phyloP scores from a whole-genome alignment of 2,797 vertebrate species.

The Calcarius lapponicus region DNA sequence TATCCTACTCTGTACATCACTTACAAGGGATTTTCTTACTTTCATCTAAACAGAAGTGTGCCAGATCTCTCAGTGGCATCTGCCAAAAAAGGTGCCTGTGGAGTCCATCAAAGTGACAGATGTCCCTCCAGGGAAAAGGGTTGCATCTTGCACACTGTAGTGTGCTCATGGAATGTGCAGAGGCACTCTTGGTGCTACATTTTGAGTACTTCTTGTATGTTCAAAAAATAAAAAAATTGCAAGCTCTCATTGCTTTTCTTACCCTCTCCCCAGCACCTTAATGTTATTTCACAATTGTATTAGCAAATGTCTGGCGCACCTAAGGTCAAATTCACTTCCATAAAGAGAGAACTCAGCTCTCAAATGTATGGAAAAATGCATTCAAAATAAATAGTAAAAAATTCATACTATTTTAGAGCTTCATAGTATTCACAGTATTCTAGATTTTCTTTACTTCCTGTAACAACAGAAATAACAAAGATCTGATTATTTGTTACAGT shows the following conservation, averaged over 20 bases:
- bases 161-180: not conserved
- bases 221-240: not conserved
- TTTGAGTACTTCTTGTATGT: not conserved
- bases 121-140: constrained; percentile 10
- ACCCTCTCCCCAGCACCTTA: not conserved
- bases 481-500: not conserved
- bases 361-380: not conserved
- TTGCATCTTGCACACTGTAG: not conserved
- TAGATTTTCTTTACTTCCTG: not conserved
- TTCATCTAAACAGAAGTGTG: constrained; percentile 9
- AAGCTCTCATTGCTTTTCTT: not conserved
- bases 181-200: not conserved
- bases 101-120: constrained; percentile 63
- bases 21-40: not conserved
- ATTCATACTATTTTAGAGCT: not conserved
- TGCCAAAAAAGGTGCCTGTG: constrained; percentile 38
- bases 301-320: not conserved
- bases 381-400: not conserved
- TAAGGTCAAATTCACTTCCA: not conserved
- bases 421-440: not conserved
- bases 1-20: not conserved
- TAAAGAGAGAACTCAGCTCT: not conserved
- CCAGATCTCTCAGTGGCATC: constrained; percentile 37
- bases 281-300: not conserved
- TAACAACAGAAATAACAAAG: not conserved